A percentile compares a stretch with the other conserved stretches of the same genome.
These are phyloP conservation scores for Diceros bicornis DNA, from an alignment of 2,797 vertebrate species.

Conservation along the genomic window DNA sequence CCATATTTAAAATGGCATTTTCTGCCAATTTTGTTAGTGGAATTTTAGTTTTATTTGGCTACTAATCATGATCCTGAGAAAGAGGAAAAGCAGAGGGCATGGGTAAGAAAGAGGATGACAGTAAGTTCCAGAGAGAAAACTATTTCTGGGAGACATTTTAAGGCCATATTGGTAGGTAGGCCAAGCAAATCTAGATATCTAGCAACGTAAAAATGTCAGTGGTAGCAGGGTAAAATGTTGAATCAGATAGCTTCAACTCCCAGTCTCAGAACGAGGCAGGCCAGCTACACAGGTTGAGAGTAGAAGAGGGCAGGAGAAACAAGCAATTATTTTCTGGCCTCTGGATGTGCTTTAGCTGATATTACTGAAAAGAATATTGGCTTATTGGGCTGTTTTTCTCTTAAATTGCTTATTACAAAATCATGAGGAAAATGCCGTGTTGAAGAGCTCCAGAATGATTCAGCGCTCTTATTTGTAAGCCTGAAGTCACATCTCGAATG, in stretches of 20 bases:
- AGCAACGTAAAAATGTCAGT: neutral
- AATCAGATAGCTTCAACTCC: neutral
- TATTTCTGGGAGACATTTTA: neutral
- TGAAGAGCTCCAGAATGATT: slow-evolving; percentile 57
- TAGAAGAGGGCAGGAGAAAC: neutral
- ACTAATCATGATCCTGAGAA: neutral
- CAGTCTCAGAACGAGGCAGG: neutral
- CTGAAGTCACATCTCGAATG: slow-evolving; percentile 13
- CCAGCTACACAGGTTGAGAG: too few species aligned
- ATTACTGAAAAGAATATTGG: slow-evolving; percentile 74
- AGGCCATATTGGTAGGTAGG: neutral
- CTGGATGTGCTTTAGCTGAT: slow-evolving; percentile 52
- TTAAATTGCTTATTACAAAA: slow-evolving; percentile 72
- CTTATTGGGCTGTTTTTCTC: slow-evolving; percentile 60
- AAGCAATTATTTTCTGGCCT: slow-evolving; percentile 63
- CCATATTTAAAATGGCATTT: neutral
- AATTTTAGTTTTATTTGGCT: neutral
- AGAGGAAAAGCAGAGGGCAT: neutral
- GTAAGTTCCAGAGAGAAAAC: neutral
- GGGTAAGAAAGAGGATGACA: neutral
- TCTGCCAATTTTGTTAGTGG: neutral
- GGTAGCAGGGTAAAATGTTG: neutral
- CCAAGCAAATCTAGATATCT: neutral
- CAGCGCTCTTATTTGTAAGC: slow-evolving; percentile 19
- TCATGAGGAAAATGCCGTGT: slow-evolving; percentile 65